Conservation (phyloP, 2,797 vertebrate genomes). For the Champsocephalus esox region DNA sequence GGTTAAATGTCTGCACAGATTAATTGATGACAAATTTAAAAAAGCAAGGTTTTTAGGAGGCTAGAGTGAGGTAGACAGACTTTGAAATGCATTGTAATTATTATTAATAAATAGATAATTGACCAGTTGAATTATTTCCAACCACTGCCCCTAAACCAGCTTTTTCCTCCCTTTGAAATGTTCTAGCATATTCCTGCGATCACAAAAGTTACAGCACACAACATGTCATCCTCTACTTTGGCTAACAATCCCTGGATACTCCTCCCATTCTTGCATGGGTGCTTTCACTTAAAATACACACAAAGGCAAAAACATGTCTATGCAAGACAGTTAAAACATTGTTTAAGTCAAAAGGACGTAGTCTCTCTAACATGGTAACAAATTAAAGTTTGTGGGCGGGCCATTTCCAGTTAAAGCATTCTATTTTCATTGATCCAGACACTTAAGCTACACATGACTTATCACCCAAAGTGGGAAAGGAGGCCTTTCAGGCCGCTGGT, state of each 20-base stretch:
- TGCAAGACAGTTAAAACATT: constrained; percentile 67
- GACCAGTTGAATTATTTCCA: constrained; percentile 80
- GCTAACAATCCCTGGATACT: constrained; percentile 84
- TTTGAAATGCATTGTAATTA: constrained; percentile 83
- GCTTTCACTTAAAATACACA: constrained; percentile 81
- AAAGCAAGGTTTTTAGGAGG: constrained; percentile 74
- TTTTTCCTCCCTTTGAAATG: constrained; percentile 81
- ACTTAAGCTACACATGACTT: constrained; percentile 69
- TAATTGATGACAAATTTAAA: constrained; percentile 68
- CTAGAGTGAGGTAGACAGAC: constrained; percentile 87
- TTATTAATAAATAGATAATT: constrained; percentile 83
- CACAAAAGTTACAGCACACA: constrained; percentile 82
- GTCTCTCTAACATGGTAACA: constrained; percentile 74
- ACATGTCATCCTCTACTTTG: constrained; percentile 85
- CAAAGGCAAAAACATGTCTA: constrained; percentile 77
- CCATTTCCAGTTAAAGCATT: constrained; percentile 84
- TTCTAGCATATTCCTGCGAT: constrained; percentile 83
- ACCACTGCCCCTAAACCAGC: constrained; percentile 77
- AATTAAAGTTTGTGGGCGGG: constrained; percentile 75
- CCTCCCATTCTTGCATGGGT: constrained; percentile 78
- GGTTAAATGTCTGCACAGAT: constrained; percentile 73
- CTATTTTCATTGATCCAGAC: constrained; percentile 78
- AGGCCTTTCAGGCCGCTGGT: constrained; percentile 80
- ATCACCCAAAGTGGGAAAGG: constrained; percentile 65
- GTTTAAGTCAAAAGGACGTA: constrained; percentile 72